phyloP scores from a whole-genome alignment of 2,797 vertebrate genomes.

The Cossypha dichroa region DNA sequence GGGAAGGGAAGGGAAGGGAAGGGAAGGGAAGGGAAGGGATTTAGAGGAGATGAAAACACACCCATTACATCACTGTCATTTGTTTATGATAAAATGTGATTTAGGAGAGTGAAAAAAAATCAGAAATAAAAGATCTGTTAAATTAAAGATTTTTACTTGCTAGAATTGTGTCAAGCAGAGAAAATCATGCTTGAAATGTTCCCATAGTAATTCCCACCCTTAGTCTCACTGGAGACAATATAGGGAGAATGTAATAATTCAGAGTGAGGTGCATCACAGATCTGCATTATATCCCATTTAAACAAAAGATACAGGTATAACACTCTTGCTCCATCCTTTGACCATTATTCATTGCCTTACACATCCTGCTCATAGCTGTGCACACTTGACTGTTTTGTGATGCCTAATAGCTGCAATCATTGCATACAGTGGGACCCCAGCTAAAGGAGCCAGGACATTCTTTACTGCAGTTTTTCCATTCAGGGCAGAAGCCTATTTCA shows the following conservation, averaged over 20 bases:
- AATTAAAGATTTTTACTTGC: not conserved
- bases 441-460: not conserved
- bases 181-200: not conserved
- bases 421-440: not conserved
- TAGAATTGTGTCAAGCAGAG: not conserved
- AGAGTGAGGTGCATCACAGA: not conserved
- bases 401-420: not conserved
- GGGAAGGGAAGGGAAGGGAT: no score
- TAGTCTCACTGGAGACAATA: not conserved
- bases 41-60: not conserved
- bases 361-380: not conserved
- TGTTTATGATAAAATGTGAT: not conserved
- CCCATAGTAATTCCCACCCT: not conserved
- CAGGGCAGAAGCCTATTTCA: conserved; percentile 17
- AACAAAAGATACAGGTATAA: not conserved
- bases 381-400: not conserved
- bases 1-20: not conserved
- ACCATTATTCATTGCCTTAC: not conserved
- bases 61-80: not conserved
- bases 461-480: conserved; percentile 1
- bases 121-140: not conserved
- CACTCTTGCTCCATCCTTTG: not conserved
- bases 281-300: not conserved
- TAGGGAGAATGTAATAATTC: not conserved
- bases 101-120: not conserved